Percentiles rank a stretch among this genome's conserved stretches.
These are phyloP conservation scores for Otis tarda DNA, from an alignment of 2,113 vertebrate genomes.

Conservation along the genomic window DNA sequence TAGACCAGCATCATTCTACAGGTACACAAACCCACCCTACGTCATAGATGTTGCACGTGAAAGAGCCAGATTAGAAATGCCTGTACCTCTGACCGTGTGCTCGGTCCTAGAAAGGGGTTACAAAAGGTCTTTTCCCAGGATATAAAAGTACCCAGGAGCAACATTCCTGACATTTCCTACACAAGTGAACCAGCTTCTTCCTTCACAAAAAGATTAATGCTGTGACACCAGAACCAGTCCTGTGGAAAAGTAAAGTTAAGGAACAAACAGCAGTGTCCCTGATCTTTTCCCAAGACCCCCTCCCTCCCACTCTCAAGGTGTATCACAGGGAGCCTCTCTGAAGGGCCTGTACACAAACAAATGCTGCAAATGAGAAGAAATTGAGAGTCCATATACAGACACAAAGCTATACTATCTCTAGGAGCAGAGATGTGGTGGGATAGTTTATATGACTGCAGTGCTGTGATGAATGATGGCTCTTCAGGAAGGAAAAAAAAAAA, in stretches of 20 bases:
- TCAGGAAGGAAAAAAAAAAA: background rate
- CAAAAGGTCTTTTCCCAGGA: background rate
- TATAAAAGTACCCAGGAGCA: background rate
- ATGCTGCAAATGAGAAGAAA: background rate
- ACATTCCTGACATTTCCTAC: background rate
- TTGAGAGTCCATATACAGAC: background rate
- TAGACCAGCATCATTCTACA: background rate
- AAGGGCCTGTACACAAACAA: background rate
- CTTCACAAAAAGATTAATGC: background rate
- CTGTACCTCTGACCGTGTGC: background rate
- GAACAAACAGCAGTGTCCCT: background rate
- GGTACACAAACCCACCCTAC: background rate
- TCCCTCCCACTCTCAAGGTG: background rate
- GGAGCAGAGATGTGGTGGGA: background rate
- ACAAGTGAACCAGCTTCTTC: background rate
- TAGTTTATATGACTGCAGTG: background rate
- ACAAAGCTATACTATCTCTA: background rate
- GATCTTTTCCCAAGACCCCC: background rate
- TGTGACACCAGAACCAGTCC: background rate
- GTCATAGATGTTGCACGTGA: accelerated
- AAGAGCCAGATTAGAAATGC: background rate
- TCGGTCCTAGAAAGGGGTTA: background rate
- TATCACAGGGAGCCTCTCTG: background rate
- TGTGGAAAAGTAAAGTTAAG: background rate
- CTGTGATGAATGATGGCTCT: background rate